Conservation (phyloP, 2,113 vertebrate genomes). For the Tyto alba region DNA sequence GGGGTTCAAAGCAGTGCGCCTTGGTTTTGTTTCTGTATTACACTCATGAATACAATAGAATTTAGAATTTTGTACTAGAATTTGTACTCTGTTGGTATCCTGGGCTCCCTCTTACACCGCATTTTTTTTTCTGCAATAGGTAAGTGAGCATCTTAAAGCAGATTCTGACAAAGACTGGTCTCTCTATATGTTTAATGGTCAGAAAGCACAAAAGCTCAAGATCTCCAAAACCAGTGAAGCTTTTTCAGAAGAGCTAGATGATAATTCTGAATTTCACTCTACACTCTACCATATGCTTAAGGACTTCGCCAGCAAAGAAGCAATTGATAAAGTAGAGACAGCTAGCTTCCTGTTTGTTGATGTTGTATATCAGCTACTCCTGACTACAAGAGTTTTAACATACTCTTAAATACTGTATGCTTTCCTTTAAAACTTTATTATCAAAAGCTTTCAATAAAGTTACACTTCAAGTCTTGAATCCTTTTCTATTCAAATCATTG, state of each 20-base stretch:
- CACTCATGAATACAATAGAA: background rate
- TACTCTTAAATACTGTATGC: constrained; percentile 55
- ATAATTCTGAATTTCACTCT: constrained; percentile 83
- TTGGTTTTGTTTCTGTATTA: background rate
- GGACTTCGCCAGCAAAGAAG: constrained; percentile 70
- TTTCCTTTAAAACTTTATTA: constrained; percentile 37
- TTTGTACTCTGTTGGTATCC: background rate
- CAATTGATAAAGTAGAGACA: constrained; percentile 15
- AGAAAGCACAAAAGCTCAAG: constrained; percentile 75
- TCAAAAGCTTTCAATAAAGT: constrained; percentile 30
- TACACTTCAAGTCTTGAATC: background rate
- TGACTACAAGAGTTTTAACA: constrained; percentile 76
- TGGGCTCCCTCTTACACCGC: background rate
- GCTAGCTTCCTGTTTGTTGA: constrained; percentile 67
- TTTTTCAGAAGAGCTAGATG: constrained; percentile 75
- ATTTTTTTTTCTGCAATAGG: constrained; percentile 58
- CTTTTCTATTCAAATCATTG: background rate
- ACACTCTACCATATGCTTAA: constrained; percentile 86
- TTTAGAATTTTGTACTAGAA: background rate
- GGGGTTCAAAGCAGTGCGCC: background rate
- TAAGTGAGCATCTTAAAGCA: constrained; percentile 66
- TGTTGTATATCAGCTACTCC: constrained; percentile 76
- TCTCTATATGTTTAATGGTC: constrained; percentile 77
- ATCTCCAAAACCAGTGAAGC: constrained; percentile 71
- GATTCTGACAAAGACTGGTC: constrained; percentile 52